A percentile compares a stretch with the other conserved stretches of the same genome.
phyloP scores from a whole-genome alignment of 2,113 vertebrate species.

The Phylloscopus trochilus region DNA sequence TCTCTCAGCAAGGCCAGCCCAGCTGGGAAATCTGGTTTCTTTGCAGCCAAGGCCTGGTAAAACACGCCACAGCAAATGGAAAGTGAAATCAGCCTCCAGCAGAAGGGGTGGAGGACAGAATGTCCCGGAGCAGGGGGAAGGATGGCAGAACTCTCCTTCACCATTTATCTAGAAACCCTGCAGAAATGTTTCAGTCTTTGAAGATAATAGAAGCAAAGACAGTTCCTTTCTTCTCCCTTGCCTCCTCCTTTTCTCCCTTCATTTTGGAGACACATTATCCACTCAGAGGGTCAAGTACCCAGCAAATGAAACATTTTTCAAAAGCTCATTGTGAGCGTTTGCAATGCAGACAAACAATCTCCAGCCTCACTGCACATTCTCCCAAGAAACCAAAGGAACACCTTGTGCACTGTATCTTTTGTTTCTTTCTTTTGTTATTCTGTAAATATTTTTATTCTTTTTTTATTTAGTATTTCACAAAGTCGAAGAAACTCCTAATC shows the following conservation, averaged over 20 bases:
- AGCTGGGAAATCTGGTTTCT: constrained; percentile 2
- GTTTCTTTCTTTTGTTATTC: background rate
- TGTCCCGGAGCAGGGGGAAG: background rate
- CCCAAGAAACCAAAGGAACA: background rate
- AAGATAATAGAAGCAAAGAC: background rate
- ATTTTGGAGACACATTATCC: constrained; percentile 3
- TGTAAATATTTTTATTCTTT: constrained; percentile 4
- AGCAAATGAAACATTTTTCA: constrained; percentile 32
- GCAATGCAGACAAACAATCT: constrained; percentile 13
- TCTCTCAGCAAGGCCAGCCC: background rate
- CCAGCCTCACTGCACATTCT: background rate
- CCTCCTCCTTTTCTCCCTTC: constrained; percentile 12
- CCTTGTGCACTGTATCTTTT: background rate
- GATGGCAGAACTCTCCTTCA: background rate
- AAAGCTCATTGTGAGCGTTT: background rate
- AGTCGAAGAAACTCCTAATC: constrained; percentile 5
- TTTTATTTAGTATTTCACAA: background rate
- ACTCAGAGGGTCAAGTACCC: constrained; percentile 6
- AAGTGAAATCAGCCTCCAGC: background rate
- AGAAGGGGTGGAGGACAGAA: background rate
- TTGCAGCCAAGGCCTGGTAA: background rate
- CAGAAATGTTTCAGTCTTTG: constrained; percentile 4
- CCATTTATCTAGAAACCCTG: background rate
- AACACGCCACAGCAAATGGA: background rate
- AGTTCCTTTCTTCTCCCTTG: background rate